Percentiles rank a stretch among this genome's conserved stretches.
phyloP scores from a whole-genome alignment of 1,140 invertebrate species.

The Conus ventricosus region DNA sequence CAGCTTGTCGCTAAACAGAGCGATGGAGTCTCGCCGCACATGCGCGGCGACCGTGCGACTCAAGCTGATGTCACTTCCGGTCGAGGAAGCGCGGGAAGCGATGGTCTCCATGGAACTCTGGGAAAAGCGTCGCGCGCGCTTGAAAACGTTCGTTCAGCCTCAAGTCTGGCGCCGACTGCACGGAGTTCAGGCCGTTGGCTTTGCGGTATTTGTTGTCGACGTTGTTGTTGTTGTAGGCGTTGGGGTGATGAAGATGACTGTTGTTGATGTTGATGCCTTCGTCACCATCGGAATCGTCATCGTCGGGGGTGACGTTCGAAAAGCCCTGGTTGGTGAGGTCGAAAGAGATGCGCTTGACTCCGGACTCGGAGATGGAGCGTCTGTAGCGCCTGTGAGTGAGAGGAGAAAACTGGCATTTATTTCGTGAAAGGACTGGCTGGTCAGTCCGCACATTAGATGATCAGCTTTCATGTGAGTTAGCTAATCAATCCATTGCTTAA shows the following conservation, averaged over 20 bases:
- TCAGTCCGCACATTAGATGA: no score
- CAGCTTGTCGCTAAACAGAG: conserved; percentile 50
- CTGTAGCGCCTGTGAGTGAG: background rate
- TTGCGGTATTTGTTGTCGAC: background rate
- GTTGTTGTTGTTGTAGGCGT: background rate
- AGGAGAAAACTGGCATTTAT: no score
- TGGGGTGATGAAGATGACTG: background rate
- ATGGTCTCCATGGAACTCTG: conserved; percentile 22
- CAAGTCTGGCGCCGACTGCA: conserved; percentile 26
- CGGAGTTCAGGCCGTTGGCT: conserved; percentile 14
- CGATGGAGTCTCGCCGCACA: conserved; percentile 55
- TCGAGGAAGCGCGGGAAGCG: background rate
- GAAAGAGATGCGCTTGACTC: conserved; percentile 24
- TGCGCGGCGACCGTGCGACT: conserved; percentile 45
- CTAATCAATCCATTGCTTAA: no score
- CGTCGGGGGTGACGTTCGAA: background rate
- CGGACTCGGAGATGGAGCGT: background rate
- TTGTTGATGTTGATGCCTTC: background rate
- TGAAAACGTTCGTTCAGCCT: conserved; percentile 22
- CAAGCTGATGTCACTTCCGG: conserved; percentile 16
- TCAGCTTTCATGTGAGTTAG: no score
- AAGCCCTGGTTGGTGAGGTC: conserved; percentile 32
- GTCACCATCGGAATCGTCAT: background rate
- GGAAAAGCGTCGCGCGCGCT: background rate
- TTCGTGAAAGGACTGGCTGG: no score